Evolutionary conservation across 1,140 invertebrate genomes (phyloP).

Genomic region (Scaptodrosophila lebanonensis): DNA sequence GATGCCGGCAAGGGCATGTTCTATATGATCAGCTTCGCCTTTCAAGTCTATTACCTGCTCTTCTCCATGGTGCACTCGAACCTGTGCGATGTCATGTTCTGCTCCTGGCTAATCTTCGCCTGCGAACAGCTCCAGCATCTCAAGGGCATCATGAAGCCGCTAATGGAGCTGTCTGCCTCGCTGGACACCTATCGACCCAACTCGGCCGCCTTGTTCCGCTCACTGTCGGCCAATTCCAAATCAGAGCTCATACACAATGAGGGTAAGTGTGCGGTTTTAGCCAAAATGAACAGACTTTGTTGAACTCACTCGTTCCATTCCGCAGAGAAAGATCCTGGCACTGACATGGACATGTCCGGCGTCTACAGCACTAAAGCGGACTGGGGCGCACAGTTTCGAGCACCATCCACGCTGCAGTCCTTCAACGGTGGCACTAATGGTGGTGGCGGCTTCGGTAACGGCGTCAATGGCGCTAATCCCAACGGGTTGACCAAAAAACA

Average conservation of each 20-base stretch:
- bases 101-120: constrained; percentile 88
- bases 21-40: constrained; percentile 82
- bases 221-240: constrained; percentile 80
- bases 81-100: constrained; percentile 86
- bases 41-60: constrained; percentile 87
- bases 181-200: constrained; percentile 88
- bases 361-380: constrained; percentile 87
- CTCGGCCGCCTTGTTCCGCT: constrained; percentile 85
- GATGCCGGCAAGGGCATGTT: constrained; percentile 82
- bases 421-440: constrained; percentile 74
- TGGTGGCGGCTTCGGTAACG: constrained; percentile 15
- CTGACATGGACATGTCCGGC: constrained; percentile 82
- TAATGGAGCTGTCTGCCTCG: constrained; percentile 89
- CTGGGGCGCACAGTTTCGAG: constrained; percentile 84
- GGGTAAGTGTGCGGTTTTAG: constrained; percentile 55
- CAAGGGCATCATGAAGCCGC: constrained; percentile 89
- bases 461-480: constrained; percentile 79
- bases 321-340: constrained; percentile 77
- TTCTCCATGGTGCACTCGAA: constrained; percentile 85
- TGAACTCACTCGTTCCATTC: not conserved
- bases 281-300: not conserved
- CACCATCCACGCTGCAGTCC: constrained; percentile 81
- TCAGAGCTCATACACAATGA: constrained; percentile 78
- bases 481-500: constrained; percentile 89
- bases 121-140: constrained; percentile 90